A percentile compares a stretch with the other conserved stretches of the same genome.
phyloP scores from a whole-genome alignment of 2,113 vertebrate genomes.

The Halichoeres trimaculatus region DNA sequence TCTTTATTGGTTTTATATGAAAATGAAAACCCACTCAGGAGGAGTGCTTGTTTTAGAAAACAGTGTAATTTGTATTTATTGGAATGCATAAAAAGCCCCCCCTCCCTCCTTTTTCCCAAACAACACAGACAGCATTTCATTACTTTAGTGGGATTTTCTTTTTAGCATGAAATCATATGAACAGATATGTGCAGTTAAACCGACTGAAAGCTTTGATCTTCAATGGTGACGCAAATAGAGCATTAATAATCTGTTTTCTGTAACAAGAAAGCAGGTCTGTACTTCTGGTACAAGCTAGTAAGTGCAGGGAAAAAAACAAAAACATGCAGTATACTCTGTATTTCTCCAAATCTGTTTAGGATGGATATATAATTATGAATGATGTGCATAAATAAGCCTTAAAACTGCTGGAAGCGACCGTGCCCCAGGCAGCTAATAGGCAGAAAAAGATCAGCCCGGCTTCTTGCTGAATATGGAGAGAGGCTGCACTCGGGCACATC shows the following conservation, averaged over 20 bases:
- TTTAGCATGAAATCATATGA: conserved; percentile 12
- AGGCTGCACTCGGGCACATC: conserved; percentile 50
- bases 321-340: neutral
- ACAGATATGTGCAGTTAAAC: conserved; percentile 8
- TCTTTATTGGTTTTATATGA: conserved; percentile 28
- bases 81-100: conserved; percentile 4
- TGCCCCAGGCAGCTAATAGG: conserved; percentile 1
- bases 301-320: neutral
- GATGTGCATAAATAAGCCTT: conserved; percentile 8
- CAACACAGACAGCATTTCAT: conserved; percentile 11
- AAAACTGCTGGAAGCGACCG: conserved; percentile 4
- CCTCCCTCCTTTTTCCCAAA: neutral
- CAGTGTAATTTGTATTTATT: neutral
- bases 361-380: neutral
- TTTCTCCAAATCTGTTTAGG: neutral
- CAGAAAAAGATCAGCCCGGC: conserved; percentile 44
- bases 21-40: neutral
- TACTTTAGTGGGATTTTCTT: neutral
- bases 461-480: conserved; percentile 46
- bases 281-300: neutral
- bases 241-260: neutral
- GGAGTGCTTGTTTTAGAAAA: conserved; percentile 4
- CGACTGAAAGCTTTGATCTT: neutral
- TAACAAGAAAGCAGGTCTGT: neutral
- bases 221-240: neutral